Evolutionary conservation across 1,140 invertebrate species (phyloP).

Genomic region (Andrena cerasifolii): DNA sequence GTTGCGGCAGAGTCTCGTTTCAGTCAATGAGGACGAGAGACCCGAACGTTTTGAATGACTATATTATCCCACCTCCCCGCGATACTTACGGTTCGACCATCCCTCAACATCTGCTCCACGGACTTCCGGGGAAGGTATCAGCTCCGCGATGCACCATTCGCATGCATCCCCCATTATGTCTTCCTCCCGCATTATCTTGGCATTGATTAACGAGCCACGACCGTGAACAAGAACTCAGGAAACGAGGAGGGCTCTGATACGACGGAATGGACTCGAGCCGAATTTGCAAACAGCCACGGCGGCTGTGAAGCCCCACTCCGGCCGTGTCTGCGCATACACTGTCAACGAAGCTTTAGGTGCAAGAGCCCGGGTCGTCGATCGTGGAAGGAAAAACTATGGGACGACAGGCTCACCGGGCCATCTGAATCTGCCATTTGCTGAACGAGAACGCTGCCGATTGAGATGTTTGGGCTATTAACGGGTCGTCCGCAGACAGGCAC

Average conservation of each 20-base stretch:
- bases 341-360: background rate
- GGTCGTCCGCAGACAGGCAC: too few relatives aligned
- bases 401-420: too few relatives aligned
- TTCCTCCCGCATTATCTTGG: constrained; percentile 52
- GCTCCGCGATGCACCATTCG: constrained; percentile 32
- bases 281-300: constrained; percentile 45
- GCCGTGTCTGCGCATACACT: background rate
- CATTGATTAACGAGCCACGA: constrained; percentile 50
- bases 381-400: background rate
- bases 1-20: background rate
- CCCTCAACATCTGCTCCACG: constrained; percentile 28
- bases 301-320: too few relatives aligned
- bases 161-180: constrained; percentile 47
- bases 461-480: too few relatives aligned
- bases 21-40: background rate
- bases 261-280: constrained; percentile 46
- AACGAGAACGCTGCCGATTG: too few relatives aligned
- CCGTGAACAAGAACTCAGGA: constrained; percentile 47
- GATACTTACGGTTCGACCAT: constrained; percentile 38
- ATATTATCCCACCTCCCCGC: constrained; percentile 5
- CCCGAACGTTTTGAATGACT: constrained; percentile 10
- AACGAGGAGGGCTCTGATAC: constrained; percentile 5
- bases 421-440: too few relatives aligned
- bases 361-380: background rate
- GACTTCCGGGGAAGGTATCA: constrained; percentile 44